Evolutionary conservation across 2,888 invertebrate genomes (phyloP), one percentile per base, ranked within the genome.

Genomic region (Lasioglossum malachurum): DNA sequence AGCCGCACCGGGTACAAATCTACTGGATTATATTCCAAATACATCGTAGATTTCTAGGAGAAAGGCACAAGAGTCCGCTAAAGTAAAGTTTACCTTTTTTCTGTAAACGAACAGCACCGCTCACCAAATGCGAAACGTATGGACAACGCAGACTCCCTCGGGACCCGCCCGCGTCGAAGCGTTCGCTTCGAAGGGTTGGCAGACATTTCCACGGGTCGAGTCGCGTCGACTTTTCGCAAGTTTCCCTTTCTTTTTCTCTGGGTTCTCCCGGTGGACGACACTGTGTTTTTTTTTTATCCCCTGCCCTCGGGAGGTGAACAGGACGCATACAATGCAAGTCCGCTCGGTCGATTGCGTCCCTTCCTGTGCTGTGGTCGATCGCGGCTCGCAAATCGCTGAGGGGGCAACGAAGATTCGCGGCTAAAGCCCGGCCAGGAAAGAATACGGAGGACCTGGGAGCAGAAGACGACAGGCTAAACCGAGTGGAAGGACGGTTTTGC

Each of bases 401-500:
- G 38, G 49, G 41, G 7, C 4, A 14, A 7, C 31, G 7, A 1
- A 7, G 77, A 38, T 19, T 27, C 38, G 12, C 38, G 73, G 44
- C 67, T 76, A 60, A 72, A 82, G n/a, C 16, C 27, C 10, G 16
- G 31, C 16, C 31, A 31, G 80, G 49, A 75, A 84, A 84, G 81
- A 83, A 73, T 75, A 81, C 64, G 75, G 77, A 72, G 75, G 77
- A 72, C 35, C 41, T 27, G 44, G 49, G 57, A 60, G 57, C 78
- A 79, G 80, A 80, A 76, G 67, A 83, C 64, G 87, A 57, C 78
- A 78, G 67, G 78, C 75, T 74, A 89, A 89, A 89, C 82, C 88
- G 82, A 88, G 82, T 27, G 85, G 88, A 88, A 89, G 85, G 74
- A 69, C 77, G 80, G 77, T 73, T 85, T 82, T 87, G 78, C 74